Percentiles rank a stretch among this genome's conserved stretches.
Conservation (phyloP, 2,888 invertebrate species). For the Oasisia sp. region DNA sequence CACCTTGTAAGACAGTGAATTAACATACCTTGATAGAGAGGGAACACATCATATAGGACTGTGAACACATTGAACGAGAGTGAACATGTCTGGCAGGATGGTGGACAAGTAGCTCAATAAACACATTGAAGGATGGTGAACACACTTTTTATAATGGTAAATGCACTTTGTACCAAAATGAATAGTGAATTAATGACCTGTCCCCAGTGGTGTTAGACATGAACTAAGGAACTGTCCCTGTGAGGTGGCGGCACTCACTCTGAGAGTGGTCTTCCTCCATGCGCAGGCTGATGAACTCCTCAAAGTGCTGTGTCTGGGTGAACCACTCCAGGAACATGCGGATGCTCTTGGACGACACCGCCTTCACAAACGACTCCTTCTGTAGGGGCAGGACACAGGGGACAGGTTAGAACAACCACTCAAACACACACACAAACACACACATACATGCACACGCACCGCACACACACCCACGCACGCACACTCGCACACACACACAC, state of each 20-base stretch:
- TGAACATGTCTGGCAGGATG: too few relatives aligned
- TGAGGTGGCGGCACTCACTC: slow-evolving; percentile 26
- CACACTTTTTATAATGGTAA: background rate
- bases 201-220: background rate
- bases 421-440: too few relatives aligned
- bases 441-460: too few relatives aligned
- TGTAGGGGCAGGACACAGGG: slow-evolving; percentile 66
- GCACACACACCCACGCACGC: too few relatives aligned
- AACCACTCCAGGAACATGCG: slow-evolving; percentile 87
- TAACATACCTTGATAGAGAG: too few relatives aligned
- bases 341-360: slow-evolving; percentile 69
- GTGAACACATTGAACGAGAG: too few relatives aligned
- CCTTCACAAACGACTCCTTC: slow-evolving; percentile 79
- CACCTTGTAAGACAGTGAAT: too few relatives aligned
- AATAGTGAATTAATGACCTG: background rate
- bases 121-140: too few relatives aligned
- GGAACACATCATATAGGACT: too few relatives aligned
- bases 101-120: too few relatives aligned
- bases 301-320: slow-evolving; percentile 87
- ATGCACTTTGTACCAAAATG: background rate
- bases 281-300: slow-evolving; percentile 69
- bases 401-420: background rate
- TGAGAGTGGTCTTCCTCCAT: slow-evolving; percentile 44
- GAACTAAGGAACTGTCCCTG: background rate
- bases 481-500: too few relatives aligned